A percentile compares a stretch with the other conserved stretches of the same genome.
These are phyloP conservation scores for Aurelia aurita complex sp. Pacific DNA, from an alignment of 30 jellyfish, hydroid and myxozoan species.

Conservation along the genomic window DNA sequence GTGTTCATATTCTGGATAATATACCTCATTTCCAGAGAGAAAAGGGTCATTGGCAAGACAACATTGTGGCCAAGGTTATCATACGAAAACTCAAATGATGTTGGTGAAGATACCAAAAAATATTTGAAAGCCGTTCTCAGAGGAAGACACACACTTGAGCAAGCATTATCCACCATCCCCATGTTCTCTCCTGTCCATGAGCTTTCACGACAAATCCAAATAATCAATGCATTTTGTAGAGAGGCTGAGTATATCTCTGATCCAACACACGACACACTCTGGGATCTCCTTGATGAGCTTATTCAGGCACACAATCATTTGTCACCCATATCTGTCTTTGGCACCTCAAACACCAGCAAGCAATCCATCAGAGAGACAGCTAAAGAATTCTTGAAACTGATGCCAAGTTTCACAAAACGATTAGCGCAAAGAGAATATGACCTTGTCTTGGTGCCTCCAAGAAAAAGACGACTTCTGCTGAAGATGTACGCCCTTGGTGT, in stretches of 20 bases:
- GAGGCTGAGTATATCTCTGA: constrained; percentile 90
- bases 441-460: constrained; percentile 73
- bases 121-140: constrained; percentile 85
- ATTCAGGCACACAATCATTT: constrained; percentile 93
- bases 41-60: constrained; percentile 50
- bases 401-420: constrained; percentile 88
- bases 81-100: constrained; percentile 74
- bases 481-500: constrained; percentile 92
- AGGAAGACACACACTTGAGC: constrained; percentile 89
- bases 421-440: constrained; percentile 92
- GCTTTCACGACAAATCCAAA: constrained; percentile 84
- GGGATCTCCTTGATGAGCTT: constrained; percentile 95
- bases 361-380: constrained; percentile 84
- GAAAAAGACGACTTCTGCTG: constrained; percentile 78
- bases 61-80: constrained; percentile 93
- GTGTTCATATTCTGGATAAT: constrained; percentile 68
- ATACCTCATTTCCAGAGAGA: constrained; percentile 66
- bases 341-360: constrained; percentile 88
- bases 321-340: constrained; percentile 90
- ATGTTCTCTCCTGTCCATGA: constrained; percentile 95
- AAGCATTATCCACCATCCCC: constrained; percentile 82
- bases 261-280: constrained; percentile 95
- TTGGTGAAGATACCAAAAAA: constrained; percentile 84
- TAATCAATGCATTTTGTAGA: constrained; percentile 92
- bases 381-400: constrained; percentile 76